Evolutionary conservation across 2,888 invertebrate genomes (phyloP).

Genomic region (Aproaerema taeniolella): DNA sequence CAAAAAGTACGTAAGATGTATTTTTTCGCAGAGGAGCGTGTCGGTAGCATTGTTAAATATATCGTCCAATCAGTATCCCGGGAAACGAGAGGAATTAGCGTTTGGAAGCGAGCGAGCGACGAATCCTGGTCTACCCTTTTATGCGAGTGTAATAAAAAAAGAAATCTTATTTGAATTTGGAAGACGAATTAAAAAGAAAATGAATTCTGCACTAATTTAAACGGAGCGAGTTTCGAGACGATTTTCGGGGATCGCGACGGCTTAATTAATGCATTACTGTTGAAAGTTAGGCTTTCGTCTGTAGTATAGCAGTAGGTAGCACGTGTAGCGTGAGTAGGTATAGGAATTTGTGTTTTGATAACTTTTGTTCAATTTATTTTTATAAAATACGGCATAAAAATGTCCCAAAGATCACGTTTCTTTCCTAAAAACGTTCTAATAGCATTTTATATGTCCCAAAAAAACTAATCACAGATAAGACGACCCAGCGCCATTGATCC

Average conservation of each 20-base stretch:
- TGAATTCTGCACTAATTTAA: slow-evolving; percentile 72
- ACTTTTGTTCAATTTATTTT: too few species aligned
- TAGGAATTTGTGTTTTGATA: too few species aligned
- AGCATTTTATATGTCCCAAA: slow-evolving; percentile 47
- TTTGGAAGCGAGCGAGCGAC: slow-evolving; percentile 53
- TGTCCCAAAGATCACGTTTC: too few species aligned
- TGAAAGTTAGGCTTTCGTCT: slow-evolving; percentile 31
- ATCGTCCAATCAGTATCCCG: slow-evolving; percentile 74
- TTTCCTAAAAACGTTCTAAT: slow-evolving; percentile 28
- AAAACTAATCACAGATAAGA: slow-evolving; percentile 67
- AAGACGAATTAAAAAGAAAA: slow-evolving; percentile 73
- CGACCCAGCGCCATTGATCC: slow-evolving; percentile 51
- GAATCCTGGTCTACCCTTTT: slow-evolving; percentile 68
- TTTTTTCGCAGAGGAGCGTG: slow-evolving; percentile 65
- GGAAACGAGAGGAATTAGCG: slow-evolving; percentile 67
- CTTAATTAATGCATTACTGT: slow-evolving; percentile 67
- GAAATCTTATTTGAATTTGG: slow-evolving; percentile 73
- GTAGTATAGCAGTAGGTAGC: slow-evolving; percentile 14
- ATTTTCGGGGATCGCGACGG: slow-evolving; percentile 58
- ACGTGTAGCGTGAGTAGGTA: too few species aligned
- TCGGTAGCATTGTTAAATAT: slow-evolving; percentile 74
- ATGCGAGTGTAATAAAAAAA: slow-evolving; percentile 64
- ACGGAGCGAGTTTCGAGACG: slow-evolving; percentile 59
- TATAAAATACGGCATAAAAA: too few species aligned
- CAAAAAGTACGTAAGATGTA: slow-evolving; percentile 68